phyloP scores from a whole-genome alignment of 2,888 invertebrate genomes.

The Leucozona laternaria region DNA sequence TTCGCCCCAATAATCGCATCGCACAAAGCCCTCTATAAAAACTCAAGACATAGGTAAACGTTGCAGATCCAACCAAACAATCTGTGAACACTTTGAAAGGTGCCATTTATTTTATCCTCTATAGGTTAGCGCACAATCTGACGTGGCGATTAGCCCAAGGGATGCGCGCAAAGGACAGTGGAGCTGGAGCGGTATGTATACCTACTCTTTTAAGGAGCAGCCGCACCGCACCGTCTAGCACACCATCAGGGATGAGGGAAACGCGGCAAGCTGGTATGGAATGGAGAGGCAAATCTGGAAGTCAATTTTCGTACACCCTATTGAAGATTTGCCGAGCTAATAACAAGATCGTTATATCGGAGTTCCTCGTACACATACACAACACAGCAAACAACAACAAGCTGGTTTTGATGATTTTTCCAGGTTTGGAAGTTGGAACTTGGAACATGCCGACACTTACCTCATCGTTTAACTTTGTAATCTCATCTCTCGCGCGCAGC shows the following conservation, averaged over 20 bases:
- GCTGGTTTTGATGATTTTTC: slow-evolving; percentile 68
- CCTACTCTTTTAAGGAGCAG: slow-evolving; percentile 35
- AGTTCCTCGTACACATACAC: slow-evolving; percentile 28
- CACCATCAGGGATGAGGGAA: neutral
- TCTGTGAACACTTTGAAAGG: slow-evolving; percentile 76
- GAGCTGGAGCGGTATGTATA: slow-evolving; percentile 24
- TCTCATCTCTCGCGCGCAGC: slow-evolving; percentile 65
- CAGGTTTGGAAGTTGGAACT: slow-evolving; percentile 49
- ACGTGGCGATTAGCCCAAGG: slow-evolving; percentile 74
- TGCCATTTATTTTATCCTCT: slow-evolving; percentile 76
- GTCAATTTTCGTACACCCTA: slow-evolving; percentile 74
- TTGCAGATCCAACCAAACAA: slow-evolving; percentile 72
- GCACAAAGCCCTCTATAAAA: slow-evolving; percentile 44
- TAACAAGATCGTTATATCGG: slow-evolving; percentile 75
- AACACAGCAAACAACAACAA: too few relatives aligned
- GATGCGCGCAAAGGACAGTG: slow-evolving; percentile 51
- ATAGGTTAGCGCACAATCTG: slow-evolving; percentile 76
- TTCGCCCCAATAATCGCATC: slow-evolving; percentile 18
- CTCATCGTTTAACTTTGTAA: slow-evolving; percentile 75
- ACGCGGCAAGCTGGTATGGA: slow-evolving; percentile 7
- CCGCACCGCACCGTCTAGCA: slow-evolving; percentile 5
- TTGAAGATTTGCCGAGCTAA: slow-evolving; percentile 76
- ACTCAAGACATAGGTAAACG: slow-evolving; percentile 67
- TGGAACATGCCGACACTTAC: slow-evolving; percentile 75
- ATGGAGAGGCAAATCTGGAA: slow-evolving; percentile 71